phyloP scores from a whole-genome alignment of 1,140 invertebrate species.

The Campoletis sonorensis region DNA sequence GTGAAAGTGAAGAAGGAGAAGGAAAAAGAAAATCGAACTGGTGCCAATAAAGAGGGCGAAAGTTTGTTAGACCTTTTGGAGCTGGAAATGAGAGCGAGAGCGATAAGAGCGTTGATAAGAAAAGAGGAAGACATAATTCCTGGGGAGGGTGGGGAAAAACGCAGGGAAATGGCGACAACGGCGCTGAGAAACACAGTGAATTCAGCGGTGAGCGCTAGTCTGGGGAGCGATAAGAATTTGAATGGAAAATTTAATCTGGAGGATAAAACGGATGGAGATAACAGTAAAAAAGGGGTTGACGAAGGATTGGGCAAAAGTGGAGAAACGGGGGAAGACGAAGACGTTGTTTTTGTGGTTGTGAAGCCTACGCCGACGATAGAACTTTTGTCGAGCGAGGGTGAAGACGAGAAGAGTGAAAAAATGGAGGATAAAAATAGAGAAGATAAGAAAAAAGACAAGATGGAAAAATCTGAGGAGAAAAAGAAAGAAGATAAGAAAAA shows the following conservation, averaged over 20 bases:
- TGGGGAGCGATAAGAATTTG: constrained; percentile 29
- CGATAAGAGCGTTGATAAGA: constrained; percentile 76
- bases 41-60: constrained; percentile 74
- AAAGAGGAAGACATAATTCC: constrained; percentile 74
- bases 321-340: constrained; percentile 69
- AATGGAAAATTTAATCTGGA: constrained; percentile 33
- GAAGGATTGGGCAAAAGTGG: background rate
- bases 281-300: background rate
- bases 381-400: constrained; percentile 71
- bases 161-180: constrained; percentile 17
- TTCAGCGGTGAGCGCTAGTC: constrained; percentile 41
- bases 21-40: constrained; percentile 53
- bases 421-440: constrained; percentile 57
- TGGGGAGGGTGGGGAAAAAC: constrained; percentile 1
- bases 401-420: constrained; percentile 61
- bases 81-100: constrained; percentile 77
- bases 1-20: constrained; percentile 61
- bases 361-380: constrained; percentile 73
- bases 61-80: constrained; percentile 77
- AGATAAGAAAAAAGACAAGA: constrained; percentile 54
- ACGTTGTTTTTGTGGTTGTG: constrained; percentile 73
- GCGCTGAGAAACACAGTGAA: constrained; percentile 43
- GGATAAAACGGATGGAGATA: background rate
- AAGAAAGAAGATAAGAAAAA: constrained; percentile 48
- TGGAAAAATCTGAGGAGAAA: constrained; percentile 59